phyloP scores from a whole-genome alignment of 2,113 vertebrate species.

The Vicugna pacos region DNA sequence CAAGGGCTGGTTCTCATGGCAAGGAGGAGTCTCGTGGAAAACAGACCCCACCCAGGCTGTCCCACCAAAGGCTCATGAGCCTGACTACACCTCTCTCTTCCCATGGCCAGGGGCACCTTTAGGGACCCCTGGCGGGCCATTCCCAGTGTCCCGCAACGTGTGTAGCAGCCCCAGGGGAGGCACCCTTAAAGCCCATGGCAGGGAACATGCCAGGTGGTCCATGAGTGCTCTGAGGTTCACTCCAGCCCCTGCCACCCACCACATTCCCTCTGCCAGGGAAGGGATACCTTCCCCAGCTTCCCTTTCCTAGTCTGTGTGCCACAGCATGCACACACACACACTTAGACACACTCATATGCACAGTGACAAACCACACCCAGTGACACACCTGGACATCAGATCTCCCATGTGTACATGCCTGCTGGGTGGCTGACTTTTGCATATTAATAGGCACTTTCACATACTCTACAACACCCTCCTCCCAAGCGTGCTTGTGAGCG shows the following conservation, averaged over 20 bases:
- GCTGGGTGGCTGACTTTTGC: background rate
- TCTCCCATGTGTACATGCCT: background rate
- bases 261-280: background rate
- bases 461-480: background rate
- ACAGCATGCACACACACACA: accelerated
- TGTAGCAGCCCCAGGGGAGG: accelerated
- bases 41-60: background rate
- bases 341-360: no score
- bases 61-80: background rate
- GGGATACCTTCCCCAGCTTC: background rate
- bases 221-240: background rate
- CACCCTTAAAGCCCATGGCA: background rate
- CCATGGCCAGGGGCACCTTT: background rate
- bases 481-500: no score
- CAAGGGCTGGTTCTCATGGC: background rate
- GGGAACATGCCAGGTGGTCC: background rate
- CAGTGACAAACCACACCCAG: background rate
- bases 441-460: background rate
- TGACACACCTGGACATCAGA: background rate
- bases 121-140: accelerated
- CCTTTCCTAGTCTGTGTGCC: accelerated
- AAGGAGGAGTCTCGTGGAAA: background rate
- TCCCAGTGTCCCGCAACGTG: background rate
- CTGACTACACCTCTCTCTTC: background rate
- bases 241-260: background rate